Evolutionary conservation across 2,888 invertebrate genomes (phyloP).

Genomic region (Schizaphis graminum): DNA sequence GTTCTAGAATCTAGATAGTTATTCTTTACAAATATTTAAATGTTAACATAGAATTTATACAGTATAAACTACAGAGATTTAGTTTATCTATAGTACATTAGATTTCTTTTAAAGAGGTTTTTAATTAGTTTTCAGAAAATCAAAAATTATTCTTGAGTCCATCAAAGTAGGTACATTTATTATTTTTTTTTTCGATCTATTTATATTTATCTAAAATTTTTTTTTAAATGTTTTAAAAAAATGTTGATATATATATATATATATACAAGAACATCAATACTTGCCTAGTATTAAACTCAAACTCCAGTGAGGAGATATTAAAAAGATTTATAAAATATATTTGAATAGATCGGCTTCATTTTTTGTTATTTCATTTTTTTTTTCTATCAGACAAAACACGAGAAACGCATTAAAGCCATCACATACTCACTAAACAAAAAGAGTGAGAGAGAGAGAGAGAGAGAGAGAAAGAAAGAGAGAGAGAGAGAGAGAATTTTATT

Average conservation of each 20-base stretch:
- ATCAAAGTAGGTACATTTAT: background rate
- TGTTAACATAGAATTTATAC: background rate
- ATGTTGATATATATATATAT: background rate
- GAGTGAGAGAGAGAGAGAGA: background rate
- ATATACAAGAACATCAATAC: background rate
- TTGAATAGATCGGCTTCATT: background rate
- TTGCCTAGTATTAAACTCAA: background rate
- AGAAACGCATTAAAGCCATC: constrained; percentile 20
- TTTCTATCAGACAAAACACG: background rate
- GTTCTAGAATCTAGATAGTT: too few relatives aligned
- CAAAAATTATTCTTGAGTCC: background rate
- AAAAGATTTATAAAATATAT: background rate
- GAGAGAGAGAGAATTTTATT: background rate
- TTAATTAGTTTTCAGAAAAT: background rate
- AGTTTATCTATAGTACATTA: background rate
- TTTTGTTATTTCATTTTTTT: constrained; percentile 2
- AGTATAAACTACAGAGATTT: background rate
- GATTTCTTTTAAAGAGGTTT: background rate
- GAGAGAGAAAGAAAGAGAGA: background rate
- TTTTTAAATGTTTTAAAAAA: background rate
- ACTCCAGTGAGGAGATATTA: background rate
- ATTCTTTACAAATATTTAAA: background rate
- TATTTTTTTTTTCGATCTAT: background rate
- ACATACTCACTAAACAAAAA: background rate
- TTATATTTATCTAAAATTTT: background rate